These are phyloP conservation scores for Yponomeuta cagnagella DNA, from an alignment of 2,888 invertebrate genomes.

Conservation along the genomic window DNA sequence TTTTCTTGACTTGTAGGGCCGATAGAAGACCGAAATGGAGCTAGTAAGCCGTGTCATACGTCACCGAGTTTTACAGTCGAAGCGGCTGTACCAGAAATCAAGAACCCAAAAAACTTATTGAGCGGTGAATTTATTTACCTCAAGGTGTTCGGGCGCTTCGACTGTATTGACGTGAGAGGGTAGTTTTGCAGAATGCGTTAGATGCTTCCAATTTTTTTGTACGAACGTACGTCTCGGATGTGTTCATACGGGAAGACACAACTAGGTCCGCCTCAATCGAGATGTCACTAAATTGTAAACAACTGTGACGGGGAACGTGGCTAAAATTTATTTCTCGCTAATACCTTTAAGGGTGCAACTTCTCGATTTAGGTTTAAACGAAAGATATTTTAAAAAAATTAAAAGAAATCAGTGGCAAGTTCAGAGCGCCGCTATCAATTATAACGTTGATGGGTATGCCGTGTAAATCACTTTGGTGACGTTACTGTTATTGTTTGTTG, in stretches of 20 bases:
- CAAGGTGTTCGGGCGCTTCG: neutral
- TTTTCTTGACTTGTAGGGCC: too few relatives aligned
- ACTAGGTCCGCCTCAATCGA: slow-evolving; percentile 23
- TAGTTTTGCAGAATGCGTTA: too few relatives aligned
- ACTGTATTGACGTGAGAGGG: too few relatives aligned
- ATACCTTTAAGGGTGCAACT: too few relatives aligned
- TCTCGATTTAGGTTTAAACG: too few relatives aligned
- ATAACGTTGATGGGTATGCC: slow-evolving; percentile 23
- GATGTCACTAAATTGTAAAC: slow-evolving; percentile 19
- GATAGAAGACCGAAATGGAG: too few relatives aligned
- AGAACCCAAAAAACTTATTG: neutral
- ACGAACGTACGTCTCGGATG: slow-evolving; percentile 23
- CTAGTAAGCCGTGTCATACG: slow-evolving; percentile 25
- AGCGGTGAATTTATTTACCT: slow-evolving; percentile 21
- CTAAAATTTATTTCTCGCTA: slow-evolving; percentile 17
- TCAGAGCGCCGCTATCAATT: slow-evolving; percentile 26
- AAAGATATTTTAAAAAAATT: too few relatives aligned
- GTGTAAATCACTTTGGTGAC: slow-evolving; percentile 18
- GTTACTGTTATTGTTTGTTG: too few relatives aligned
- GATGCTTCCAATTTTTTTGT: slow-evolving; percentile 7
- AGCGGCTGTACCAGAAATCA: slow-evolving; percentile 25
- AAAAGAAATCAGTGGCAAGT: too few relatives aligned
- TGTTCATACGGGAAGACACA: slow-evolving; percentile 20
- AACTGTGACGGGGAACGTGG: slow-evolving; percentile 19
- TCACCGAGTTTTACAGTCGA: slow-evolving; percentile 27